Base-by-base conservation (phyloP, 1,140 invertebrate genomes). In the Anthonomus grandis region DNA sequence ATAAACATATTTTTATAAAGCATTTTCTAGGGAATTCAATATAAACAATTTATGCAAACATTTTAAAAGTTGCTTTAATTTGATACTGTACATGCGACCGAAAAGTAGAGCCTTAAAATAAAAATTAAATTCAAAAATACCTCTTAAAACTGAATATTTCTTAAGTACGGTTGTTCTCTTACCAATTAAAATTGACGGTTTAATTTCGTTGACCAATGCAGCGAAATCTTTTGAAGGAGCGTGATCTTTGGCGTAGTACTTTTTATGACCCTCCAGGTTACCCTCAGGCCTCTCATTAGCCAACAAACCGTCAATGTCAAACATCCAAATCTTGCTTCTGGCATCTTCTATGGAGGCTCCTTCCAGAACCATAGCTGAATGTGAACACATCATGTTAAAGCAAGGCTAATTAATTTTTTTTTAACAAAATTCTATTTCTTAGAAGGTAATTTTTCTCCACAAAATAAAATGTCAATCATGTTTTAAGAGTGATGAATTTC, bases 131-230 rank as follows among this genome's bases (percentile, higher is more conserved):
- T n/a, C n/a, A n/a, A n/a, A n/a, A n/a, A n/a, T n/a, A n/a, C n/a
- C n/a, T n/a, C n/a, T n/a, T n/a, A n/a, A n/a, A n/a, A n/a, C n/a
- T n/a, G n/a, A n/a, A n/a, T n/a, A n/a, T n/a, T n/a, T n/a, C n/a
- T n/a, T n/a, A n/a, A n/a, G n/a, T n/a, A n/a, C n/a, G n/a, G n/a
- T n/a, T n/a, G n/a, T n/a, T n/a, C n/a, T n/a, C 66, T 76, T 73
- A 89, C 90, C 92, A 73, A 95, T 95, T 37, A 95, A 70, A 63
- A 86, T 83, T 31, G 86, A 84, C 0, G 95, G 94, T 68, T 93
- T 90, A 19, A 96, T 78, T 70, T 89, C 81, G 34, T 84, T 83
- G 0, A 97, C 86, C 48, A 95, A 82, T 4, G 88, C 83, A 34
- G 83, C 75, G 8, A 97, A 82, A 70, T 86, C 81, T 56, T 85